Percentiles rank a stretch among this genome's conserved stretches.
Evolutionary conservation across 2,888 invertebrate genomes (phyloP).

Genomic region (Drosophila helvetica): DNA sequence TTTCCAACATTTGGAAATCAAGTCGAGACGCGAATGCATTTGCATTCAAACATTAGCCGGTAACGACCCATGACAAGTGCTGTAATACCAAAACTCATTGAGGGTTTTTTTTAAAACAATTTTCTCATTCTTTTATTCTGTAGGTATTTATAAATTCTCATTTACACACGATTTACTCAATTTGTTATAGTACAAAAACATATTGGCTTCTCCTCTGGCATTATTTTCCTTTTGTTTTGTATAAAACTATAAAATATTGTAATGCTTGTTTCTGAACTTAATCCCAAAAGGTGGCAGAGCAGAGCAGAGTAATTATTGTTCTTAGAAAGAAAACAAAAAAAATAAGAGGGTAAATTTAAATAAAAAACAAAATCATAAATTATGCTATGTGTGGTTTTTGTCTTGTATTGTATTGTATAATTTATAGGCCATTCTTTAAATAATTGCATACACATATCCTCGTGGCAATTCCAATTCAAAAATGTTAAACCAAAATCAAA

Average conservation of each 20-base stretch:
- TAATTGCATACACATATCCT: conserved; percentile 17
- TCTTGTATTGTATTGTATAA: conserved; percentile 15
- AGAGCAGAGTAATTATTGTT: conserved; percentile 11
- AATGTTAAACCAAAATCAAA: conserved; percentile 27
- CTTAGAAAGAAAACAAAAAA: background rate
- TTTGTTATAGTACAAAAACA: conserved; percentile 40
- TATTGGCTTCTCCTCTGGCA: conserved; percentile 26
- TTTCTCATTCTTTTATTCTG: conserved; percentile 43
- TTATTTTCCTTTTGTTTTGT: conserved; percentile 33
- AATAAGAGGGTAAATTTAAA: background rate
- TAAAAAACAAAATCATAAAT: conserved; percentile 18
- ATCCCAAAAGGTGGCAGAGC: conserved; percentile 15
- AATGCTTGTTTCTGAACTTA: background rate
- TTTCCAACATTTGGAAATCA: background rate
- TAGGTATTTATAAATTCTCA: conserved; percentile 52
- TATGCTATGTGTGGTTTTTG: conserved; percentile 16
- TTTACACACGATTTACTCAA: conserved; percentile 50
- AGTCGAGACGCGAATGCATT: conserved; percentile 21
- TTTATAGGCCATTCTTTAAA: conserved; percentile 13
- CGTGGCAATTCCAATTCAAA: conserved; percentile 30
- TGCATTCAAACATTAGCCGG: conserved; percentile 6
- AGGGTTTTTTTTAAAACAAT: conserved; percentile 30
- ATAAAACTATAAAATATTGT: conserved; percentile 4
- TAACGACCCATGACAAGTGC: conserved; percentile 10
- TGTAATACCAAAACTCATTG: background rate